A percentile compares a stretch with the other conserved stretches of the same genome.
Evolutionary conservation across 2,797 vertebrate species (phyloP).

Genomic region (Rhinatrema bivittatum): DNA sequence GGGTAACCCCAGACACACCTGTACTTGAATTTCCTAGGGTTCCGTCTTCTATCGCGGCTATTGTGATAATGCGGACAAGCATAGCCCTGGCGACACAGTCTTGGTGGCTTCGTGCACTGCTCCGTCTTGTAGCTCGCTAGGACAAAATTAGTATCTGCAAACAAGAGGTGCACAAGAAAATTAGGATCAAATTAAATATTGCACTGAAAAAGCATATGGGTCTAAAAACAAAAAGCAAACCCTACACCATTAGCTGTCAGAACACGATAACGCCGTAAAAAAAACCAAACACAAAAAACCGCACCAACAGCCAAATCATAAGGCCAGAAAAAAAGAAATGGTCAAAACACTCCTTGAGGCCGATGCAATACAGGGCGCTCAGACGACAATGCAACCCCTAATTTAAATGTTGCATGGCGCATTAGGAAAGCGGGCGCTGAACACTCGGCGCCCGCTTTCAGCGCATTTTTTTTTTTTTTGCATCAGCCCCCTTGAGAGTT

Average conservation of each 20-base stretch:
- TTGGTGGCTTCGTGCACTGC: slow-evolving; percentile 85
- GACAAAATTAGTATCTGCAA: slow-evolving; percentile 83
- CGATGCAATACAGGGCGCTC: no score
- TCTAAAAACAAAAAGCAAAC: no score
- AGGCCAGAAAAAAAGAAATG: no score
- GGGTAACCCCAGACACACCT: no score
- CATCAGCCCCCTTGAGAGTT: no score
- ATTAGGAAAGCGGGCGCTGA: no score
- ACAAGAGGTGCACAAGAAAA: background rate
- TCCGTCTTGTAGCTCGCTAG: slow-evolving; percentile 91
- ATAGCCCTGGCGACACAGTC: slow-evolving; percentile 89
- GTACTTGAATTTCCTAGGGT: slow-evolving; percentile 84
- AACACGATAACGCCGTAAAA: background rate
- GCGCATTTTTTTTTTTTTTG: no score
- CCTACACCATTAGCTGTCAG: background rate
- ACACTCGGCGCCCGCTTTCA: no score
- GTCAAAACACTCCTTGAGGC: no score
- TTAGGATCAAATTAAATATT: background rate
- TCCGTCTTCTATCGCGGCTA: slow-evolving; percentile 81
- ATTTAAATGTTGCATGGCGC: no score
- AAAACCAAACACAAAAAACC: background rate
- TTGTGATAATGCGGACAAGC: slow-evolving; percentile 91
- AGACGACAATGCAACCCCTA: no score
- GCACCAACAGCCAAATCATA: background rate
- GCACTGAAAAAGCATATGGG: no score